Percentiles rank a stretch among this genome's conserved stretches.
Conservation (phyloP, 2,888 invertebrate genomes). For the Amiota minor region DNA sequence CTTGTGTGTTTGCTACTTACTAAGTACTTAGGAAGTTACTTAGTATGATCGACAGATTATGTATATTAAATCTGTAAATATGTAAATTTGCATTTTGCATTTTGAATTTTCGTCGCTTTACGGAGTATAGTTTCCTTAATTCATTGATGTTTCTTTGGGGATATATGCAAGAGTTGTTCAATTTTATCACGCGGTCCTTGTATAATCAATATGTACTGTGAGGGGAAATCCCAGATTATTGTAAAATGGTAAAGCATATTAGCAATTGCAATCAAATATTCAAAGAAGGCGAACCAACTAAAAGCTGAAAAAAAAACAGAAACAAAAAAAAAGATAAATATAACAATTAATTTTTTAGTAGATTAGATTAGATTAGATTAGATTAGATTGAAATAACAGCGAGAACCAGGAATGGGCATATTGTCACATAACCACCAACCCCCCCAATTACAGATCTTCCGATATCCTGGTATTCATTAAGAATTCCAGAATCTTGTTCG, state of each 20-base stretch:
- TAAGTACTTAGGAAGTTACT: background rate
- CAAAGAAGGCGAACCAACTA: slow-evolving; percentile 94
- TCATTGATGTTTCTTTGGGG: slow-evolving; percentile 29
- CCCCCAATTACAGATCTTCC: too few relatives aligned
- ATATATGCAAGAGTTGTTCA: slow-evolving; percentile 55
- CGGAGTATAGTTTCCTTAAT: slow-evolving; percentile 14
- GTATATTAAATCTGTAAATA: slow-evolving; percentile 54
- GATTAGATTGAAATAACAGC: too few relatives aligned
- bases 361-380: too few relatives aligned
- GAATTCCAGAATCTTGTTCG: too few relatives aligned
- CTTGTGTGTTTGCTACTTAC: too few relatives aligned
- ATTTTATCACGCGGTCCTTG: slow-evolving; percentile 75
- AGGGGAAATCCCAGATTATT: slow-evolving; percentile 89
- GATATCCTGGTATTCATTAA: too few relatives aligned
- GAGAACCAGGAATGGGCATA: too few relatives aligned
- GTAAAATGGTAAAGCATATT: slow-evolving; percentile 95
- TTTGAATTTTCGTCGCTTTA: slow-evolving; percentile 14
- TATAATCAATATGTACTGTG: slow-evolving; percentile 84
- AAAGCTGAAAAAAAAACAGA: slow-evolving; percentile 80
- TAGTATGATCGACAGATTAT: slow-evolving; percentile 26
- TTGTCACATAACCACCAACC: too few relatives aligned
- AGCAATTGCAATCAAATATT: slow-evolving; percentile 91
- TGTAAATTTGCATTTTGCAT: slow-evolving; percentile 21
- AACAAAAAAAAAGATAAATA: slow-evolving; percentile 19
- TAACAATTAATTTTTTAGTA: background rate